Percentiles rank a stretch among this genome's conserved stretches.
phyloP scores from a whole-genome alignment of 2,113 vertebrate genomes.

The Nibea albiflora region DNA sequence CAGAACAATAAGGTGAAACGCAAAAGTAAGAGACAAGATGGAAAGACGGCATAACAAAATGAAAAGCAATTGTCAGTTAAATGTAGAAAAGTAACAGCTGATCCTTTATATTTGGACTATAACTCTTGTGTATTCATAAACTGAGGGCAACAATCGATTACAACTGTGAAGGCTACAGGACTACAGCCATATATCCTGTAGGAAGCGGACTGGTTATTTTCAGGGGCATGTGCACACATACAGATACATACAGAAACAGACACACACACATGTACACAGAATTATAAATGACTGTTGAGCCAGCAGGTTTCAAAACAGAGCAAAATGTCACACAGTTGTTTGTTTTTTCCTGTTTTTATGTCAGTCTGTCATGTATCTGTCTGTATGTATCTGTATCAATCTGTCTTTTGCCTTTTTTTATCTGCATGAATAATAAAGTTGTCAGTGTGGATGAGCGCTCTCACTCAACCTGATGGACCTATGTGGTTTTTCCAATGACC shows the following conservation, averaged over 20 bases:
- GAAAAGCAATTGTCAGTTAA: not conserved
- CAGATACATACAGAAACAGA: not conserved
- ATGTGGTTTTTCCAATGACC: constrained; percentile 45
- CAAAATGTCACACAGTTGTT: not conserved
- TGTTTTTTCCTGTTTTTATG: not conserved
- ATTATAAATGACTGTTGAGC: not conserved
- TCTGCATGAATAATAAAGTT: not conserved
- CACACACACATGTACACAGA: not conserved
- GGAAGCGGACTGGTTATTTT: not conserved
- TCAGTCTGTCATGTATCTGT: not conserved
- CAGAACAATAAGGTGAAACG: not conserved
- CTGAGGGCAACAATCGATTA: not conserved
- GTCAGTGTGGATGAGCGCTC: not conserved
- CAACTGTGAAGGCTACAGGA: not conserved
- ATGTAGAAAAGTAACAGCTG: not conserved
- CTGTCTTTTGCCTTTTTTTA: not conserved
- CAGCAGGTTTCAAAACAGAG: not conserved
- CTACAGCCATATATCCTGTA: not conserved
- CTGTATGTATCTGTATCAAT: too few species aligned
- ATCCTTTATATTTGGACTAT: not conserved
- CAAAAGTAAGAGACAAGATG: not conserved
- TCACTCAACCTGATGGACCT: constrained; percentile 68
- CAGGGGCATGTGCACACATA: not conserved
- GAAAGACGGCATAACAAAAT: not conserved
- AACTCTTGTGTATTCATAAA: not conserved